Evolutionary conservation across 2,888 invertebrate genomes (phyloP), one percentile per base, ranked within the genome.

Genomic region (Agonopterix arenella): DNA sequence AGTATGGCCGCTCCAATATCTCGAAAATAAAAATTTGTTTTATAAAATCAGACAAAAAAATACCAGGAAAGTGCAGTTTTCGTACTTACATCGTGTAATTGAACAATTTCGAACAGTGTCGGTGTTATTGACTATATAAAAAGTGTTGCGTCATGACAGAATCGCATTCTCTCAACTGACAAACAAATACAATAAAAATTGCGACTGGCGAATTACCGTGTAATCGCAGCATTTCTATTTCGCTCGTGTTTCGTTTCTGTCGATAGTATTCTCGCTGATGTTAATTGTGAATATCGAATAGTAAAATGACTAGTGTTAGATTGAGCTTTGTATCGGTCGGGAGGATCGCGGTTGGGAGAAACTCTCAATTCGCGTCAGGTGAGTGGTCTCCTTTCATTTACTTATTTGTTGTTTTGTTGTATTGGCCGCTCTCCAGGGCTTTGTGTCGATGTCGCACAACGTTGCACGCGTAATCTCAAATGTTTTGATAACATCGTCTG

Each of bases 71-170:
- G 81, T 80, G 78, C 70, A 75, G 76, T 79, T 79, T 78, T 77
- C 80, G 82, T 84, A 80, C 75, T 81, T 78, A 76, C 74, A 76
- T 64, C 68, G 68, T 68, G 62, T 64, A 70, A 61, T 75, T 73
- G 64, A 73, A 72, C 66, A 70, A n/a, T 73, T 76, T 67, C 68
- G 66, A 72, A 62, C 56, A 69, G 64, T 69, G 66, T 69, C 74
- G 71, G 80, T 83, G 83, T 82, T 84, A 79, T 80, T 83, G 80
- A 80, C 77, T 50, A 28, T 28, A 7, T 28, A 82, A 76, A 84
- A 85, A 84, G 85, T 88, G 88, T 89, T 89, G 89, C 89, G 89
- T 89, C 89, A 89, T 89, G 89, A 84, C 82, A 84, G 79, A 83
- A 78, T 66, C 68, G 66, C 77, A 80, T 84, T 84, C 85, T 86